These are phyloP conservation scores for cat (Felis catus) DNA, from an alignment of 2,113 vertebrate species.

Conservation along the genomic window DNA sequence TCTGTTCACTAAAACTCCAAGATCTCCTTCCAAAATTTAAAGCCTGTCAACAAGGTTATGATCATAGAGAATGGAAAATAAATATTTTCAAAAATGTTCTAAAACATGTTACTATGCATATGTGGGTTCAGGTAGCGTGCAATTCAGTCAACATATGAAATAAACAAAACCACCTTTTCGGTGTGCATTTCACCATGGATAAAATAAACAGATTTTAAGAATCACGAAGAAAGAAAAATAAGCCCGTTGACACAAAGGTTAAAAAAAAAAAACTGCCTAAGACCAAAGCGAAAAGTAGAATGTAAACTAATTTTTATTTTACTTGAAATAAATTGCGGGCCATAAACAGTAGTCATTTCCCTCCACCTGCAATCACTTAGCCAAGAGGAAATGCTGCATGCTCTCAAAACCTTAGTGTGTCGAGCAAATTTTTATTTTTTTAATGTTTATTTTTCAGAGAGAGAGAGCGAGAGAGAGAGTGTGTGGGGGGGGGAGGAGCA, in stretches of 20 bases:
- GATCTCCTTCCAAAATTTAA: not conserved
- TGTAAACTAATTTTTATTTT: not conserved
- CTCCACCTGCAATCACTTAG: not conserved
- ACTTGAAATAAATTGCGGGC: not conserved
- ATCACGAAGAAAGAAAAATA: not conserved
- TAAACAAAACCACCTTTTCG: accelerated
- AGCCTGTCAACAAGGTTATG: not conserved
- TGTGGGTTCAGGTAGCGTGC: accelerated
- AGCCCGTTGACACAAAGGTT: not conserved
- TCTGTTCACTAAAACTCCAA: not conserved
- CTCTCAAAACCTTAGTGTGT: not conserved
- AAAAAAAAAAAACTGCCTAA: not conserved
- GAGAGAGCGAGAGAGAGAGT: too few species aligned
- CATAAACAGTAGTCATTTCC: not conserved
- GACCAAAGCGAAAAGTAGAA: not conserved
- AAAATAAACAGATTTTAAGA: not conserved
- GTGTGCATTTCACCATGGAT: not conserved
- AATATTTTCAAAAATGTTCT: not conserved
- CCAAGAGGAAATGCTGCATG: not conserved
- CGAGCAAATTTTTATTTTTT: not conserved
- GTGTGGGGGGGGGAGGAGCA: too few species aligned
- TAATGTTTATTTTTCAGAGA: too few species aligned
- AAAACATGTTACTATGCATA: not conserved
- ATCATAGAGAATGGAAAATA: not conserved
- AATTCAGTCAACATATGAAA: not conserved